Evolutionary conservation across 2,888 invertebrate genomes (phyloP).

Genomic region (Fragum sueziense): DNA sequence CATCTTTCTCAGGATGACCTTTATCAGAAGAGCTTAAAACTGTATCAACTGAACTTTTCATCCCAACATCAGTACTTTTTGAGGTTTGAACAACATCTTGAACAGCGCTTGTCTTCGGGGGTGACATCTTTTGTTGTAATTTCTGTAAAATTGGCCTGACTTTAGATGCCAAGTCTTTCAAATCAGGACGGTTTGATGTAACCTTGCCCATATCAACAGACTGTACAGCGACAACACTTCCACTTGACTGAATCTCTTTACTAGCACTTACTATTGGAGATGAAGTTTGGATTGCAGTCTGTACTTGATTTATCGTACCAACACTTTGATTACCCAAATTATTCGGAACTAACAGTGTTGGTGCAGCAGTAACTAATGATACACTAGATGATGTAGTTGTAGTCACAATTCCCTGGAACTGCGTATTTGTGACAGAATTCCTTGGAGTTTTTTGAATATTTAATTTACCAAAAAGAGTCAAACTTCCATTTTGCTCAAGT

Average conservation of each 20-base stretch:
- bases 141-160: constrained; percentile 1
- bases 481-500: constrained; percentile 35
- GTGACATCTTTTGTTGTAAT: not conserved
- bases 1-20: not conserved
- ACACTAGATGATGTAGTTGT: not conserved
- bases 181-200: not conserved
- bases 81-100: not conserved
- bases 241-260: not conserved
- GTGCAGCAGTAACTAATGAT: not conserved
- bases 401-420: not conserved
- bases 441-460: constrained; percentile 32
- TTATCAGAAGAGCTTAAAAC: not conserved
- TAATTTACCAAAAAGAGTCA: constrained; percentile 17
- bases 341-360: not conserved
- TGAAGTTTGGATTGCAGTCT: not conserved
- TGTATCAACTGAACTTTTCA: not conserved
- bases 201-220: not conserved
- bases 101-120: not conserved
- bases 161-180: not conserved
- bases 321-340: not conserved
- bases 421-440: constrained; percentile 6
- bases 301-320: not conserved
- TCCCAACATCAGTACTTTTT: not conserved
- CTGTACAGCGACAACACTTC: not conserved
- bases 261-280: not conserved